A percentile compares a stretch with the other conserved stretches of the same genome.
Conservation (phyloP, 2,888 invertebrate species). For the Eledona agricola region DNA sequence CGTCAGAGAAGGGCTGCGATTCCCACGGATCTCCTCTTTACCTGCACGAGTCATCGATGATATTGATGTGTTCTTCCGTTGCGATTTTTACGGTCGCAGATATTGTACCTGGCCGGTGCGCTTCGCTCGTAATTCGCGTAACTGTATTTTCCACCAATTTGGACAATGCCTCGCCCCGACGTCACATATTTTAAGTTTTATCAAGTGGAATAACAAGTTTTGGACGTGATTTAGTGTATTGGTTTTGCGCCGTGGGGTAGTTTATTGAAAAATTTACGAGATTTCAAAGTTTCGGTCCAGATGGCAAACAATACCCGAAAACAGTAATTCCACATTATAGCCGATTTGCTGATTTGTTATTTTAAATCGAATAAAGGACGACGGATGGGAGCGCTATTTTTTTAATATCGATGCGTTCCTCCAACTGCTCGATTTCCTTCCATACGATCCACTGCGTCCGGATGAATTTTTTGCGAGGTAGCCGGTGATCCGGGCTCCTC, state of each 20-base stretch:
- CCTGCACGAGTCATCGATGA: constrained; percentile 35
- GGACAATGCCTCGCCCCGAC: constrained; percentile 48
- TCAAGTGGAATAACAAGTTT: constrained; percentile 57
- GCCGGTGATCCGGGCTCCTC: constrained; percentile 53
- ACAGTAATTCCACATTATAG: too few species aligned
- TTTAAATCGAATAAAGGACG: too few species aligned
- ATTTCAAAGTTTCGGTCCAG: too few species aligned
- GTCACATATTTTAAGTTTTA: constrained; percentile 51
- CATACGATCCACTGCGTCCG: constrained; percentile 13
- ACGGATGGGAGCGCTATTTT: too few species aligned
- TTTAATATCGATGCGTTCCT: too few species aligned
- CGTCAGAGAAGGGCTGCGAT: constrained; percentile 3
- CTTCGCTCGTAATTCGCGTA: constrained; percentile 42
- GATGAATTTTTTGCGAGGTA: constrained; percentile 45
- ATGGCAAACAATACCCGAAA: too few species aligned
- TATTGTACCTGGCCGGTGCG: constrained; percentile 32
- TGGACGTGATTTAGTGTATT: constrained; percentile 46
- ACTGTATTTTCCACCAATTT: constrained; percentile 60
- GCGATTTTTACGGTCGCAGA: constrained; percentile 15
- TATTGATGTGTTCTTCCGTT: constrained; percentile 13
- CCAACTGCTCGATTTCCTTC: constrained; percentile 12
- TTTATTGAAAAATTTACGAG: constrained; percentile 27
- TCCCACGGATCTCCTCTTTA: constrained; percentile 30
- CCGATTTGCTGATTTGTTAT: too few species aligned
- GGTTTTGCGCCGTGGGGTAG: constrained; percentile 38